These are phyloP conservation scores for Pimpla rufipes DNA, from an alignment of 2,888 invertebrate genomes.

Conservation along the genomic window DNA sequence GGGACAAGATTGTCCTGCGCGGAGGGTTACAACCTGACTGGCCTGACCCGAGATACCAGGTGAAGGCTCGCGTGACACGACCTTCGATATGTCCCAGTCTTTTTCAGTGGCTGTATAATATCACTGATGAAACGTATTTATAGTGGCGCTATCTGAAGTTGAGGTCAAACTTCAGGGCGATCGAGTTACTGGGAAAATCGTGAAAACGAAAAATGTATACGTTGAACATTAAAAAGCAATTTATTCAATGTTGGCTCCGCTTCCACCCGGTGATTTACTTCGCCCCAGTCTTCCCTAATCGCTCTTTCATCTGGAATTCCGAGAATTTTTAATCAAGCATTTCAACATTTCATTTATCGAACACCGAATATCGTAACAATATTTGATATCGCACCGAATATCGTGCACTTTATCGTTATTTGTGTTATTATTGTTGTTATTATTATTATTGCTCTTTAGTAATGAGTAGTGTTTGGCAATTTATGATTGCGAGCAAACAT, in stretches of 20 bases:
- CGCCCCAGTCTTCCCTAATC: too few relatives aligned
- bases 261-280: too few relatives aligned
- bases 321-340: neutral
- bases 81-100: constrained; percentile 1
- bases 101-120: neutral
- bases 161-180: neutral
- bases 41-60: constrained; percentile 44
- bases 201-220: too few relatives aligned
- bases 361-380: neutral
- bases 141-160: neutral
- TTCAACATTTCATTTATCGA: neutral
- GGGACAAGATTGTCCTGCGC: constrained; percentile 33
- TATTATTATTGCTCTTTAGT: neutral
- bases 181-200: neutral
- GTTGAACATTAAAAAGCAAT: too few relatives aligned
- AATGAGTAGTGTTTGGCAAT: neutral
- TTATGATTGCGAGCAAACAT: neutral
- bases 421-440: neutral
- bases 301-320: neutral
- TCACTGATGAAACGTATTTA: neutral
- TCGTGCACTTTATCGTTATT: neutral
- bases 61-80: constrained; percentile 1
- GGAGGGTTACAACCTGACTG: constrained; percentile 28
- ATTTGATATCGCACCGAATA: neutral
- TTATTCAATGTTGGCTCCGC: too few relatives aligned